Evolutionary conservation across 2,888 invertebrate genomes (phyloP), one percentile per base, ranked within the genome.

Genomic region (Keiferia lycopersicella): DNA sequence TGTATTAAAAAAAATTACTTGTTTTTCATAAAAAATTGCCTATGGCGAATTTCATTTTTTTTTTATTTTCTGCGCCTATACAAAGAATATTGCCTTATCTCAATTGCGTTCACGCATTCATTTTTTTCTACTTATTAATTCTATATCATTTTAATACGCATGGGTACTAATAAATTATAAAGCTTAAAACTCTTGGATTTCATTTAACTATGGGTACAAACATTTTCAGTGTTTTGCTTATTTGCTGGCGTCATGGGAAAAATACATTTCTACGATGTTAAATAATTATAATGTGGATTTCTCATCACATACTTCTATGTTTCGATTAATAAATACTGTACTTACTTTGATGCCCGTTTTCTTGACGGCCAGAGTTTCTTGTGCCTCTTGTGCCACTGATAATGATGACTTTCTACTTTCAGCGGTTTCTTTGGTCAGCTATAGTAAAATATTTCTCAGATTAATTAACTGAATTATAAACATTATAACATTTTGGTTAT

Each of bases 391-490:
- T 26, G 86, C 78, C 63, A 86, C 75, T 2, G 91, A 80, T 67
- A 92, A 73, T 0, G 92, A 92, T 6, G 92, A 91, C 64, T 92
- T 91, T 76, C 92, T 88, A 73, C 89, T 91, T 70, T 92, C 92
- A 30, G 91, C 81, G 68, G 89, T 82, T 76, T 92, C 91, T 64
- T 91, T 89, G 65, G 91, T 91, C 45, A 91, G 71, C 91, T 91
- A 20, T 48, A 53, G 4, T 14, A 38, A 58, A 10, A 30, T 53
- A 56, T 16, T 30, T 45, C 48, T 39, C 26, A 61, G 10, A 1
- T 18, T 61, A n/a, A 14, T 38, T 30, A n/a, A 34, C 1, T 34
- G 6, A 34, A 4, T 34, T 1, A 34, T 26, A 26, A 2, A 26
- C 26, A 2, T 26, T n/a, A n/a, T n/a, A n/a, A n/a, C n/a, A n/a